Percentiles rank a stretch among this genome's conserved stretches.
Conservation (phyloP, 2,113 vertebrate genomes). For the Toxotes jaculatrix region DNA sequence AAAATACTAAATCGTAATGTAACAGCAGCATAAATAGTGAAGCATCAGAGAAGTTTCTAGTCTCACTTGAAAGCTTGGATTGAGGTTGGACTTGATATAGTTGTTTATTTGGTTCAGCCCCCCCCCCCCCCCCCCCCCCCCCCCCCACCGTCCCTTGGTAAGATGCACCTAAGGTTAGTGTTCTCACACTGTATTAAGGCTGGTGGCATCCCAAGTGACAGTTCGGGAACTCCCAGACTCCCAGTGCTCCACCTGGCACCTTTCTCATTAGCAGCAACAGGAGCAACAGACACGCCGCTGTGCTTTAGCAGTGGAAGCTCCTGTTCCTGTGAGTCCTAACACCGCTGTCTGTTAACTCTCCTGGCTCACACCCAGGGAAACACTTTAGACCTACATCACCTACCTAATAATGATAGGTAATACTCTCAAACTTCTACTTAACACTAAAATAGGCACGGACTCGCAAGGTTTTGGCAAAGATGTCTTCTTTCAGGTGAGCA, state of each 20-base stretch:
- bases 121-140: too few relatives aligned
- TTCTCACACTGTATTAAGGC: slow-evolving; percentile 43
- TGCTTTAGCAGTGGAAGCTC: slow-evolving; percentile 45
- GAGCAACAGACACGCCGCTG: slow-evolving; percentile 37
- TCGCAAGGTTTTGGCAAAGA: not conserved
- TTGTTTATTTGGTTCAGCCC: not conserved
- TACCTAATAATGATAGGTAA: slow-evolving; percentile 14
- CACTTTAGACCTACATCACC: slow-evolving; percentile 30
- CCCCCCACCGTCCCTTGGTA: too few relatives aligned
- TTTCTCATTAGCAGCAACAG: slow-evolving; percentile 61
- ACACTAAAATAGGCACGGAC: not conserved
- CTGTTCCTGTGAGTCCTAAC: slow-evolving; percentile 51
- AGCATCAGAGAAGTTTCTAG: not conserved
- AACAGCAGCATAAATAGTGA: not conserved
- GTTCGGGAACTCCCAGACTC: slow-evolving; percentile 59
- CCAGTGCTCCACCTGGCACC: slow-evolving; percentile 45
- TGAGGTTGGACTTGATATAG: not conserved
- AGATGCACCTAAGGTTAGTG: slow-evolving; percentile 29
- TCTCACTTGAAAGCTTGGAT: not conserved
- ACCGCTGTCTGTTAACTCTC: slow-evolving; percentile 29
- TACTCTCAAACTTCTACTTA: slow-evolving; percentile 13
- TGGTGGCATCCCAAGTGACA: slow-evolving; percentile 47
- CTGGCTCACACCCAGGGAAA: slow-evolving; percentile 30
- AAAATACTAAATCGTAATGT: not conserved
- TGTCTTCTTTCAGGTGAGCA: slow-evolving; percentile 23